These are phyloP conservation scores for Phrynocephalus guinanensis DNA, from an alignment of 2,797 vertebrate genomes.

Conservation along the genomic window DNA sequence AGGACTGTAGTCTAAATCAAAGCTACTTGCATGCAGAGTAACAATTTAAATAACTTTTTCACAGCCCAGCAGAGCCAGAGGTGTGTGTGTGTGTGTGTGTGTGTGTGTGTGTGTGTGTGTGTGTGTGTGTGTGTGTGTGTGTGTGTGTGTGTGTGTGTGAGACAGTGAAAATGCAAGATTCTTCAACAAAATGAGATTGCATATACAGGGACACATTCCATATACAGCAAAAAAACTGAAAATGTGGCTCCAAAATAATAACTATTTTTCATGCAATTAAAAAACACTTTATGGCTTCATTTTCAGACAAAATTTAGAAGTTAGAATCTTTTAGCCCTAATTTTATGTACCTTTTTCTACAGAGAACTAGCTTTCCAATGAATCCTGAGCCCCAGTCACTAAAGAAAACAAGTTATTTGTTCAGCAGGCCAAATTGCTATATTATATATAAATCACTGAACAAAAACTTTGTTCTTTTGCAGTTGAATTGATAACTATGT, in stretches of 20 bases:
- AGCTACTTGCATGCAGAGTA: not conserved
- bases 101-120: too few relatives aligned
- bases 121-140: too few relatives aligned
- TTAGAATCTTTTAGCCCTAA: not conserved
- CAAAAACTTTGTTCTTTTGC: slow-evolving; percentile 8
- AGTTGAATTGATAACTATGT: slow-evolving; percentile 28
- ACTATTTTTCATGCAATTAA: not conserved
- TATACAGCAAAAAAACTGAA: not conserved
- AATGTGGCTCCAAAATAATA: not conserved
- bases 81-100: too few relatives aligned
- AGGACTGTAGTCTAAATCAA: not conserved
- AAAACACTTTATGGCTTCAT: not conserved
- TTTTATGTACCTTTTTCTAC: not conserved
- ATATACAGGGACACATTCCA: not conserved
- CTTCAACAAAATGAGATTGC: not conserved
- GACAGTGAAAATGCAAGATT: not conserved
- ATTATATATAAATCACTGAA: not conserved
- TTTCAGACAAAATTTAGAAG: not conserved
- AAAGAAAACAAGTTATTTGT: not conserved
- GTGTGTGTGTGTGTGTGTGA: too few relatives aligned
- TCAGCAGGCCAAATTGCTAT: not conserved
- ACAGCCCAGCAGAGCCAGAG: not conserved
- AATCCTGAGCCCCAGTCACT: not conserved
- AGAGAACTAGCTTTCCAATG: not conserved
- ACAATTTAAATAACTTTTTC: not conserved